A percentile compares a stretch with the other conserved stretches of the same genome.
Conservation (phyloP, 35 echinoderm and acorn worm genomes). For the Holothuria glaberrima region DNA sequence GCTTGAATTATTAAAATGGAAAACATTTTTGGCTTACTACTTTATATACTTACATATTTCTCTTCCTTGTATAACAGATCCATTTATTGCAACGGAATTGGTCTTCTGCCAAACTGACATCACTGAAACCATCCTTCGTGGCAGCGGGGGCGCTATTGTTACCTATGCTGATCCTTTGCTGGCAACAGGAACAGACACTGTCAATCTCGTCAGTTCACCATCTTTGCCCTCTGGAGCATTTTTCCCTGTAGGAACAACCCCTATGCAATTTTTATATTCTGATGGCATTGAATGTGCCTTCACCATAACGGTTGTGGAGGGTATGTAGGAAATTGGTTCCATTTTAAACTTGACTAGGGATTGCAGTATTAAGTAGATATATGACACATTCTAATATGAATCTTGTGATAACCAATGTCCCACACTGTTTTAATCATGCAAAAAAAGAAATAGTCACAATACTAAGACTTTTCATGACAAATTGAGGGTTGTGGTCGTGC, state of each 20-base stretch:
- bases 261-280: not conserved
- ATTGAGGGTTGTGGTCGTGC: no score
- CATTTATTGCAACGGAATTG: not conserved
- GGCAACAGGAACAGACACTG: not conserved
- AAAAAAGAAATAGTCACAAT: no score
- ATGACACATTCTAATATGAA: no score
- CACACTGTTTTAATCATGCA: no score
- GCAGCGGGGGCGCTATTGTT: constrained; percentile 43
- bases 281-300: constrained; percentile 32
- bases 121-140: constrained; percentile 32
- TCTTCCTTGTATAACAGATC: not conserved
- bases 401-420: no score
- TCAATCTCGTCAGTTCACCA: not conserved
- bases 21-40: not conserved
- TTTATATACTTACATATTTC: no score
- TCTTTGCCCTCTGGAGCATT: not conserved
- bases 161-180: not conserved
- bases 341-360: no score
- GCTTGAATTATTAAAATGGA: no score
- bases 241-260: constrained; percentile 13
- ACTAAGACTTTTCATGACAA: no score
- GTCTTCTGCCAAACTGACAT: constrained; percentile 11
- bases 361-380: no score
- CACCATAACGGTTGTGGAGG: constrained; percentile 43
- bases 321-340: not conserved